Evolutionary conservation across 64 coral and sea anemone genomes (phyloP), one percentile per base, ranked within the genome.

Genomic region (Cladopsammia gracilis): DNA sequence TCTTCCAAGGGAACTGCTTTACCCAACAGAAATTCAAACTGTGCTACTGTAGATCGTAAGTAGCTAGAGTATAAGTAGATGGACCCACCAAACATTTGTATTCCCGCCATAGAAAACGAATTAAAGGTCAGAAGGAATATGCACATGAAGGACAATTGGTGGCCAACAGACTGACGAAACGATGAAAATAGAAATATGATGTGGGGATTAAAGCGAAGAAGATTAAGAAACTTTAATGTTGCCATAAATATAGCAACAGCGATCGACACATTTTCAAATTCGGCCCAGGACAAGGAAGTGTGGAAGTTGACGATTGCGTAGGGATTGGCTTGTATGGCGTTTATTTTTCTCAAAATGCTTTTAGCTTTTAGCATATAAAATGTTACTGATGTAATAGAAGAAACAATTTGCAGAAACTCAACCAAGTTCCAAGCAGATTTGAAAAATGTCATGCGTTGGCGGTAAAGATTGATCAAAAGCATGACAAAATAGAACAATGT

Each of bases 281-380:
- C 46, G 19, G 72, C 46, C 72, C 72, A 75, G 18, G 44, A 48
- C 46, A 75, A 19, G 20, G 72, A 15, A 15, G 72, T 48, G n/a
- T 75, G 72, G 18, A 75, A 75, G 47, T 75, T 47, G 6, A 75
- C 18, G 44, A 75, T 49, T 42, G 44, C 72, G 45, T 70, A 70
- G 12, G 71, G 44, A 19, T 74, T 74, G 16, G 44, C 14, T 15
- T 47, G 71, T 46, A 48, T 47, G 10, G 44, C 72, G 5, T 75
- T 49, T 6, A 75, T n/a, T 7, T 14, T 75, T 47, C 47, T 75
- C 19, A 75, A 75, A 3, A 75, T 75, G 16, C 46, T 75, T 49
- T 75, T 75, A n/a, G 72, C 44, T 75, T 49, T 75, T 4, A 75
- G 16, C 72, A 51, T 75, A 43, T 75, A 75, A 43, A 47, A 75